A percentile compares a stretch with the other conserved stretches of the same genome.
Conservation (phyloP, 2,888 invertebrate genomes). For the Panzeria rudis region DNA sequence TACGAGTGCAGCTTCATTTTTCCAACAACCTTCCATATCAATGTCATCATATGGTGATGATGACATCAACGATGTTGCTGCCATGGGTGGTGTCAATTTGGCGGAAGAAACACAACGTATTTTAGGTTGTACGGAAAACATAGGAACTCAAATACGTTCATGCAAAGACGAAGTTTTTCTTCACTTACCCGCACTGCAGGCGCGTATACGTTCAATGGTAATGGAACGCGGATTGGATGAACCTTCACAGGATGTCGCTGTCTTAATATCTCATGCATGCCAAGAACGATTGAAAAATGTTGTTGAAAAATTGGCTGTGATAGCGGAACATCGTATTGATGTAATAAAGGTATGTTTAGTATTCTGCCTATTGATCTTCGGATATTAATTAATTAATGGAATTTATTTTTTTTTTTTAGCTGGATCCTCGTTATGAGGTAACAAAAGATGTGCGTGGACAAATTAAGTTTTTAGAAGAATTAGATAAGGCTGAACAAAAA, state of each 20-base stretch:
- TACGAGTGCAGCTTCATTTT: slow-evolving; percentile 82
- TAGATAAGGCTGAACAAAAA: slow-evolving; percentile 96
- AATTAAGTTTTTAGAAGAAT: slow-evolving; percentile 97
- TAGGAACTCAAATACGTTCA: slow-evolving; percentile 94
- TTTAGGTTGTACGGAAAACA: slow-evolving; percentile 94
- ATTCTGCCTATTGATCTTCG: not conserved
- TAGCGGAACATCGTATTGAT: slow-evolving; percentile 97
- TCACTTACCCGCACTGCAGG: slow-evolving; percentile 90
- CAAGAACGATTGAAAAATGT: slow-evolving; percentile 96
- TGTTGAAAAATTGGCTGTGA: slow-evolving; percentile 94
- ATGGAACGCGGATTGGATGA: slow-evolving; percentile 92
- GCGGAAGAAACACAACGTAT: slow-evolving; percentile 98
- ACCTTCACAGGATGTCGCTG: slow-evolving; percentile 92
- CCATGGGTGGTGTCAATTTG: slow-evolving; percentile 99
- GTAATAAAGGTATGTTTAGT: slow-evolving; percentile 89
- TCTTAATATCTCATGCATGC: slow-evolving; percentile 95
- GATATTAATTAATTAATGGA: slow-evolving; percentile 14
- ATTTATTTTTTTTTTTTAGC: slow-evolving; percentile 83
- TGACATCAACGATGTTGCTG: slow-evolving; percentile 99
- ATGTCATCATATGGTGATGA: slow-evolving; percentile 90
- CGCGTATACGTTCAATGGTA: slow-evolving; percentile 90
- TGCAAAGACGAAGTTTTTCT: slow-evolving; percentile 97
- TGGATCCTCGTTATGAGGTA: slow-evolving; percentile 94
- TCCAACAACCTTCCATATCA: slow-evolving; percentile 85
- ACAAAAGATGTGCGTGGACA: slow-evolving; percentile 96